Conservation (phyloP, 1,140 invertebrate genomes). For the Bombyx mandarina region DNA sequence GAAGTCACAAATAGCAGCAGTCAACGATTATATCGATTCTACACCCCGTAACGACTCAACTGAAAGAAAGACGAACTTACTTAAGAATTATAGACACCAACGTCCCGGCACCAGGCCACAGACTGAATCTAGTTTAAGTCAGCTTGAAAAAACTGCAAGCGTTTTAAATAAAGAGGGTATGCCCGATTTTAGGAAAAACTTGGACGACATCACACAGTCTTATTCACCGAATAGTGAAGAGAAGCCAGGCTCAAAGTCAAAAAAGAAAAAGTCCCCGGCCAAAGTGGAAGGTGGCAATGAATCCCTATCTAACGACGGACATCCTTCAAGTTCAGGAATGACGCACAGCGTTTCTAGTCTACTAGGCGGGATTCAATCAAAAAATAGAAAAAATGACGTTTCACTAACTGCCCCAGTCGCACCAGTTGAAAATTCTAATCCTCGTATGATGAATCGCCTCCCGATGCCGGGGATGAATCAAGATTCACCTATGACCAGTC, state of each 20-base stretch:
- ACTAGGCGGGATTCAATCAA: conserved; percentile 25
- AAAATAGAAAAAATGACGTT: conserved; percentile 25
- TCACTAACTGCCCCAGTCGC: conserved; percentile 16
- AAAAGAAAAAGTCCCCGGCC: conserved; percentile 57
- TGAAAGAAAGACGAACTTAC: conserved; percentile 58
- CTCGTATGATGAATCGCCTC: conserved; percentile 8
- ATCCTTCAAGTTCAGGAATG: conserved; percentile 29
- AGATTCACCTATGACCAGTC: conserved; percentile 20
- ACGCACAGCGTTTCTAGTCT: conserved; percentile 59
- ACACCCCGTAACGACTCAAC: conserved; percentile 16
- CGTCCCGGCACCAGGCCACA: conserved; percentile 33
- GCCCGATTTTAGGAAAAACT: conserved; percentile 63
- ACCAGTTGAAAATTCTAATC: conserved; percentile 18
- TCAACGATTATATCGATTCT: no score
- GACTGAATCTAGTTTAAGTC: conserved; percentile 58
- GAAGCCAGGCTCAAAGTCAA: conserved; percentile 39
- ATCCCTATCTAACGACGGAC: conserved; percentile 33
- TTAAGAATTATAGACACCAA: conserved; percentile 68
- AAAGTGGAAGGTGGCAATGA: conserved; percentile 32
- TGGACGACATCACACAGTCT: conserved; percentile 66
- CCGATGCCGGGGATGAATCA: conserved; percentile 17
- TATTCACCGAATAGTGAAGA: conserved; percentile 59
- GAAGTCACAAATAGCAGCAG: no score
- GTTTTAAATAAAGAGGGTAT: conserved; percentile 52
- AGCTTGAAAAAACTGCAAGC: conserved; percentile 58